Base-by-base conservation (phyloP, 2,888 invertebrate species). In the Anoplius nigerrimus region DNA sequence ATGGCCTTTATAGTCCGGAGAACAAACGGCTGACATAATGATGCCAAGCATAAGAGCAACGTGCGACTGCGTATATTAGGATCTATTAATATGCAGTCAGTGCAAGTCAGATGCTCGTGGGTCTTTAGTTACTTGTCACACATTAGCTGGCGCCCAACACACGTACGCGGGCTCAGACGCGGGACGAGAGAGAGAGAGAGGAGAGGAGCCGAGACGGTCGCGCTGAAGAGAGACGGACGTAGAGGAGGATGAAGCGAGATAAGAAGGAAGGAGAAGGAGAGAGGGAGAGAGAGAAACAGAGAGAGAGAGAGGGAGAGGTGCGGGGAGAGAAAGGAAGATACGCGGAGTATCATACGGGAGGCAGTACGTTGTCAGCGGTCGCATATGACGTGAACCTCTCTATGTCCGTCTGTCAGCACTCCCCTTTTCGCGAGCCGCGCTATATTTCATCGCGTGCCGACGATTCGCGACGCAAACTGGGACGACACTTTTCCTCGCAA, bases 61-160 rank as follows among this genome's bases (percentile, higher is more conserved):
- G 65, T 21, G 60, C 65, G 62, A 51, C 58, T 43, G 53, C 72
- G 72, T 71, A 66, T 74, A 80, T 80, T 72, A 82, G 74, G 78
- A 78, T 83, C 85, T 85, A 85, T 85, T 84, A 85, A 85, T 85
- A 85, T 83, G 84, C 81, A 77, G 74, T 76, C 79, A 55, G 65
- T 62, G 78, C 73, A 75, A 79, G 80, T 82, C 80, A 69, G 81
- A 81, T 77, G 80, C 81, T 82, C 78, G 82, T 77, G 81, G 80
- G 80, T 83, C 81, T 80, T 84, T 84, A 82, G 84, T 80, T 81
- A 81, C 84, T 83, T 84, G 85, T 85, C 82, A 81, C 80, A 71
- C 82, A 66, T 84, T 80, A 83, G 76, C 75, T 72, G 66, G 69
- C 71, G 75, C 69, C 65, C 77, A 21, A 52, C 21, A 52, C 20